Evolutionary conservation across 2,113 vertebrate genomes (phyloP).

Genomic region (Psilopogon haemacephalus): DNA sequence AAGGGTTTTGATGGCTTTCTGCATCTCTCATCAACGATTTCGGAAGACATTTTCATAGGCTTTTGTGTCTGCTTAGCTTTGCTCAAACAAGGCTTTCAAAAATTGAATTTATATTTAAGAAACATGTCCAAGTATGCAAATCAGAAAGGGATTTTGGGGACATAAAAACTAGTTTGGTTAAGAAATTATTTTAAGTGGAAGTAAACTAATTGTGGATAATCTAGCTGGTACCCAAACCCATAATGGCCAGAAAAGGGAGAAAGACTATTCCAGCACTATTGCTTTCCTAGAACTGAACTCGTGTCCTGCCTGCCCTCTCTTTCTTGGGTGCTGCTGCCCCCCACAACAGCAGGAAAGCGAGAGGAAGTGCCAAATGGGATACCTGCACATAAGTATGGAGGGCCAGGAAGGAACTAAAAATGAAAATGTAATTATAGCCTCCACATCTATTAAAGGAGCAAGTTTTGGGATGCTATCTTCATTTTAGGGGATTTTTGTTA

Average conservation of each 20-base stretch:
- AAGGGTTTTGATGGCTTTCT: neutral
- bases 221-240: neutral
- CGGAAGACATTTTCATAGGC: neutral
- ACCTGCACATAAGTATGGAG: neutral
- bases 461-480: neutral
- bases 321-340: rapidly evolving
- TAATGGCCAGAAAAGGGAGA: neutral
- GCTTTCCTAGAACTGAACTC: neutral
- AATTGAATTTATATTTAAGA: neutral
- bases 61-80: constrained; percentile 11
- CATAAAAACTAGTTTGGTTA: neutral
- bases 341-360: neutral
- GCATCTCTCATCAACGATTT: neutral
- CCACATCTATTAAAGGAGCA: neutral
- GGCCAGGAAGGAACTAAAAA: neutral
- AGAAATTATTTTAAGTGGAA: neutral
- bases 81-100: neutral
- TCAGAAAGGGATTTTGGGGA: neutral
- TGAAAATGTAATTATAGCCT: neutral
- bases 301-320: too few relatives aligned
- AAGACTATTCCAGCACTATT: neutral
- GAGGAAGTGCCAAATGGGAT: neutral
- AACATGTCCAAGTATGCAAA: neutral
- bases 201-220: neutral
- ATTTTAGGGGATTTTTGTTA: neutral